Base-by-base conservation (phyloP, 2,113 vertebrate genomes). In the Lepisosteus oculatus region DNA sequence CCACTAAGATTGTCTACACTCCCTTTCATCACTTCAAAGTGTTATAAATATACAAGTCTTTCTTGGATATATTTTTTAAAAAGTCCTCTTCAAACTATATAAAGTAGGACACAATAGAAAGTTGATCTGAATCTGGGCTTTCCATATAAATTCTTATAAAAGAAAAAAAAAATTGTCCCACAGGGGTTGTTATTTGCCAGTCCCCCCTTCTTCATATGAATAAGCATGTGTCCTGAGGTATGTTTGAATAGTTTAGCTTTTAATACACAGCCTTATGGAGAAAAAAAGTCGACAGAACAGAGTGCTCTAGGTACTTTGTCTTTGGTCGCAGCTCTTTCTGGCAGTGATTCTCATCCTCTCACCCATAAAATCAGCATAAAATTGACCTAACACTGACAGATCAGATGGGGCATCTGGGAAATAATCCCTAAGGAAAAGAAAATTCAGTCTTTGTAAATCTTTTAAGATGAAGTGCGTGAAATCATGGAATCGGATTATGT, bases 311-410 rank as follows among this genome's bases (percentile, higher is more conserved):
- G 68, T 70, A 54, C 41, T 57, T 68, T 63, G 29, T 76, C 4
- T 57, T 55, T 64, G 70, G 43, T 8, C 67, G 45, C 4, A 14
- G 12, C 67, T 70, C 42, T 77, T 79, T 69, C 65, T 69, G 67
- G 73, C 77, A 80, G 78, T 7, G n/a, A 70, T 91, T 93, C 86
- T 80, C 85, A 88, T 88, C 83, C 83, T 87, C 83, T 93, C 89
- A 91, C 79, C 88, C 88, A 86, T 89, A 91, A 94, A 94, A 94
- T 93, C 76, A 85, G 89, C 89, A 91, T 90, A 85, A 94, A 92
- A 93, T 92, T 87, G 86, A 85, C 84, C 85, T 85, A 85, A 85
- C 80, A 73, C 87, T 86, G 78, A 78, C 82, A 82, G 79, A 89
- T 91, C 81, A 87, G 85, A 77, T 78, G 64, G 68, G 6, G 0